Percentiles rank a stretch among this genome's conserved stretches.
phyloP scores from a whole-genome alignment of 2,888 invertebrate species.

The Morpho helenor region DNA sequence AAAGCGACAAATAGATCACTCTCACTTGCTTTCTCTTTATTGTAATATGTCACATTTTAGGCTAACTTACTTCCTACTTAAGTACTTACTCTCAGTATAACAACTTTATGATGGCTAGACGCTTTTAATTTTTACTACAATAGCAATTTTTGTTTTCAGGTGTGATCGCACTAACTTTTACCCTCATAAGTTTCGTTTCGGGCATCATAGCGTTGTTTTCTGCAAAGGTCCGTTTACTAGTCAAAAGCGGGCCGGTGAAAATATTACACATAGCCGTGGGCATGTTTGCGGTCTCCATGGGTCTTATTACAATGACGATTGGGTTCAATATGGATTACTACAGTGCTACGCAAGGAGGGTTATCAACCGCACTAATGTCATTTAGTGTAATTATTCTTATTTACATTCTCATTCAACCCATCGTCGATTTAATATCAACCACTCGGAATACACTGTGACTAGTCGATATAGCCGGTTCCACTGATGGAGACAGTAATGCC shows the following conservation, averaged over 20 bases:
- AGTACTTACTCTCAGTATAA: neutral
- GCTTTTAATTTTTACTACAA: neutral
- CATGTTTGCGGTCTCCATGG: conserved; percentile 67
- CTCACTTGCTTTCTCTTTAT: too few species aligned
- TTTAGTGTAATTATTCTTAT: conserved; percentile 51
- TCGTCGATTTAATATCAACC: conserved; percentile 53
- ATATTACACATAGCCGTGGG: conserved; percentile 76
- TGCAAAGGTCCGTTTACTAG: conserved; percentile 61
- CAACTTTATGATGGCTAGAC: neutral
- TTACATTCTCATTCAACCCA: conserved; percentile 59
- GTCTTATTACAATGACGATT: conserved; percentile 65
- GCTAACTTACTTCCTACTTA: too few species aligned
- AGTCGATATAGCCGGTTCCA: conserved; percentile 40
- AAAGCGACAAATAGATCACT: too few species aligned
- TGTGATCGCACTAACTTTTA: conserved; percentile 70
- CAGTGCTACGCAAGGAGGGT: conserved; percentile 41
- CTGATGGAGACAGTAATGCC: conserved; percentile 51
- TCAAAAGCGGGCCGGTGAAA: conserved; percentile 70
- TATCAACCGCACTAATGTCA: conserved; percentile 55
- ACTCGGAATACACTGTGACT: conserved; percentile 59
- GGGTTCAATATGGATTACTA: conserved; percentile 67
- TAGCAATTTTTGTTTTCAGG: conserved; percentile 48
- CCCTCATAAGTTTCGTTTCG: conserved; percentile 61
- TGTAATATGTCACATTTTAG: too few species aligned
- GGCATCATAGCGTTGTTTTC: conserved; percentile 76